Evolutionary conservation across 2,797 vertebrate genomes (phyloP).

Genomic region (Tenualosa thibaudeaui): DNA sequence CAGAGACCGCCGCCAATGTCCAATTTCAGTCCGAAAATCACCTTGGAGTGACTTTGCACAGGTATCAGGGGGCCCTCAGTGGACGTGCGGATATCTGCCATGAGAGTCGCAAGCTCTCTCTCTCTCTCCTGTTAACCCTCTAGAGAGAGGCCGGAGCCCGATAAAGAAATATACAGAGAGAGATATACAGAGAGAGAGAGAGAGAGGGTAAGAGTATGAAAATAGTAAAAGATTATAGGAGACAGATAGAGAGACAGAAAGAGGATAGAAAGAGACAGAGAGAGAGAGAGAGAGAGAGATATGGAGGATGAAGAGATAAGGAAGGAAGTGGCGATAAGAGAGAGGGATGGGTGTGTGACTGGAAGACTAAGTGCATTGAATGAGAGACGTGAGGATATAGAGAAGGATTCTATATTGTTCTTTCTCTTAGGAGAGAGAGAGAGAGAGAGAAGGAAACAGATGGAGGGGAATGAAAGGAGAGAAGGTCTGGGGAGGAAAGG

Average conservation of each 20-base stretch:
- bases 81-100: constrained; percentile 58
- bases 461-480: too few species aligned
- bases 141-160: background rate
- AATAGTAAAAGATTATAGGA: background rate
- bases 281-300: too few species aligned
- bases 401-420: background rate
- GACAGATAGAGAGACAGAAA: background rate
- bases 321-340: background rate
- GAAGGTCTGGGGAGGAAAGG: too few species aligned
- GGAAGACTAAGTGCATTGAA: background rate
- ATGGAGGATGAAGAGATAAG: background rate
- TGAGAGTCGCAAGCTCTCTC: constrained; percentile 29
- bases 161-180: background rate
- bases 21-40: constrained; percentile 71
- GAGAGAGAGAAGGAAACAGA: too few species aligned
- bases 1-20: constrained; percentile 61
- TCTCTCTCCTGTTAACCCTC: constrained; percentile 45
- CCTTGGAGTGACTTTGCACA: constrained; percentile 77
- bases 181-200: background rate
- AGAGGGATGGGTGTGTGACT: background rate
- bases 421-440: too few species aligned
- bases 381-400: background rate
- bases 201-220: background rate
- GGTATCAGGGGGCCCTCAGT: constrained; percentile 58
- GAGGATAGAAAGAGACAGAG: too few species aligned